A percentile compares a stretch with the other conserved stretches of the same genome.
Conservation (phyloP, 1,140 invertebrate genomes). For the Adoxophyes honmai region DNA sequence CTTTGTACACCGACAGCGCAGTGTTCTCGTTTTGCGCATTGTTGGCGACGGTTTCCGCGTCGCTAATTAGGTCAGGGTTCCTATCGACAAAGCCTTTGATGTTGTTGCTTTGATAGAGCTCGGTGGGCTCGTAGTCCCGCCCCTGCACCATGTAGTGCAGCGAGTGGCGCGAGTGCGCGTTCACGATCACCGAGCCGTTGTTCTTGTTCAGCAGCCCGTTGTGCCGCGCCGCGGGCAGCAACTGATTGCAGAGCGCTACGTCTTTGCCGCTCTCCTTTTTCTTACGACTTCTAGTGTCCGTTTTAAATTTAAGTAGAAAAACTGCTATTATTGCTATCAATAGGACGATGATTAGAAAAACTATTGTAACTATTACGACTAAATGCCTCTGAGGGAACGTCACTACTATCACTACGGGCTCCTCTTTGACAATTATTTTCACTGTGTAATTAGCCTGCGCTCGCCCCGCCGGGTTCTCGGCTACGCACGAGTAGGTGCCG, state of each 20-base stretch:
- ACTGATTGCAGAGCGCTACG: conserved; percentile 71
- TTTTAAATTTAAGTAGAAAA: conserved; percentile 79
- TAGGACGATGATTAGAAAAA: conserved; percentile 79
- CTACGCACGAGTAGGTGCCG: conserved; percentile 88
- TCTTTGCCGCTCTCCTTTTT: conserved; percentile 77
- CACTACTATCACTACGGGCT: conserved; percentile 81
- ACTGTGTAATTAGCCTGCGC: conserved; percentile 87
- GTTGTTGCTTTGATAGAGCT: conserved; percentile 69
- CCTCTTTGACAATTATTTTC: conserved; percentile 83
- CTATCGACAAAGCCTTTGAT: conserved; percentile 80
- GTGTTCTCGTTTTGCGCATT: conserved; percentile 78
- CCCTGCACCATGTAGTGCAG: conserved; percentile 66
- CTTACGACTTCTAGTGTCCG: conserved; percentile 76
- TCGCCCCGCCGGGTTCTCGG: conserved; percentile 88
- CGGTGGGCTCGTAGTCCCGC: conserved; percentile 62
- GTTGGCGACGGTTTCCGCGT: conserved; percentile 82
- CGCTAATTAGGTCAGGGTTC: conserved; percentile 87
- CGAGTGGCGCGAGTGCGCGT: conserved; percentile 71
- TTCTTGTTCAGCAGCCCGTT: conserved; percentile 66
- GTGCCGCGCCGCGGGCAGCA: conserved; percentile 57
- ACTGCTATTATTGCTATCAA: conserved; percentile 80
- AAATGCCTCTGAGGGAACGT: conserved; percentile 83
- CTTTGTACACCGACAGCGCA: conserved; percentile 63
- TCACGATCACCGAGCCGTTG: conserved; percentile 69
- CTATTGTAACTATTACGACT: conserved; percentile 80